Conservation (phyloP, 1,140 invertebrate genomes). For the Philopotamus ludificatus region DNA sequence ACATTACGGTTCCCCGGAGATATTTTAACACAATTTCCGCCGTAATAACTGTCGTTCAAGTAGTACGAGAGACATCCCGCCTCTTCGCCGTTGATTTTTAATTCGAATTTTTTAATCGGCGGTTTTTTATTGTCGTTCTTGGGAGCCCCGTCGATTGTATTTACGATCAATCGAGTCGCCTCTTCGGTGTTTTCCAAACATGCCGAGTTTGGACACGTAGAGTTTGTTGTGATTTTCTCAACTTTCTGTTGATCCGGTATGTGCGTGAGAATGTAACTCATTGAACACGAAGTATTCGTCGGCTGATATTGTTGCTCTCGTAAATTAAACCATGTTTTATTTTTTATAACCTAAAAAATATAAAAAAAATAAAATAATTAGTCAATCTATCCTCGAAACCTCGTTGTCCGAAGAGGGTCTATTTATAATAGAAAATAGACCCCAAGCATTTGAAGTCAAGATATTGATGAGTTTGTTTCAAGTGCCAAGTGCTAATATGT, state of each 20-base stretch:
- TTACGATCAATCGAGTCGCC: not conserved
- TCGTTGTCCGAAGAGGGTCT: no score
- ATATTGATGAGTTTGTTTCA: no score
- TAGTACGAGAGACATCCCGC: slow-evolving; percentile 22
- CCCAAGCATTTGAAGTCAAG: no score
- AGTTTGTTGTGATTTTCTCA: not conserved
- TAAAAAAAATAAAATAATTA: not conserved
- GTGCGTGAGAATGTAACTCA: not conserved
- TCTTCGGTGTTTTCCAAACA: not conserved
- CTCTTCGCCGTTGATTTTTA: not conserved
- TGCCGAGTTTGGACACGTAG: not conserved
- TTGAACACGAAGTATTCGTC: slow-evolving; percentile 24
- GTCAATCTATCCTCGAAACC: no score
- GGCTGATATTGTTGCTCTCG: slow-evolving; percentile 35
- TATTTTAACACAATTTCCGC: slow-evolving; percentile 35
- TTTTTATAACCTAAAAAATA: slow-evolving; percentile 24
- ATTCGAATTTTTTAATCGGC: slow-evolving; percentile 2
- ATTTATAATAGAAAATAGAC: no score
- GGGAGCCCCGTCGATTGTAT: not conserved
- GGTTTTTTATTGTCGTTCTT: not conserved
- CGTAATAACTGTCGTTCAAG: slow-evolving; percentile 33
- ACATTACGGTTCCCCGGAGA: slow-evolving; percentile 12
- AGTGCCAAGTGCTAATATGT: no score
- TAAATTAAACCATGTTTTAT: slow-evolving; percentile 36
- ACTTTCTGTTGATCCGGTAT: not conserved